Evolutionary conservation across 2,113 vertebrate species (phyloP).

Genomic region (Ciconia maguari): DNA sequence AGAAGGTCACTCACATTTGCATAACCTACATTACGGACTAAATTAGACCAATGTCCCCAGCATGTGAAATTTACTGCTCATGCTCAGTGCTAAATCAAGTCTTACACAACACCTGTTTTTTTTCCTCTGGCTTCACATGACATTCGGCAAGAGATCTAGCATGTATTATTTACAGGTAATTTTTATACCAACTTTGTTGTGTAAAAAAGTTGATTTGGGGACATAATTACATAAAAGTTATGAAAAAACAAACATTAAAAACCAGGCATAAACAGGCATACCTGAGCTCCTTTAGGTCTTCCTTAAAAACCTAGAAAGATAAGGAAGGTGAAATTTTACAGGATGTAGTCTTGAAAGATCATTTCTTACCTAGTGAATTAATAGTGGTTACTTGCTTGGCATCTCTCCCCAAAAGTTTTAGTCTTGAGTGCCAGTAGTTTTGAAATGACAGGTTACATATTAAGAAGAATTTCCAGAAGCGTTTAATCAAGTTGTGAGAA

Average conservation of each 20-base stretch:
- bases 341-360: neutral
- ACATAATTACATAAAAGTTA: neutral
- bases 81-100: neutral
- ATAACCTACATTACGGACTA: constrained; percentile 46
- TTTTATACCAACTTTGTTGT: neutral
- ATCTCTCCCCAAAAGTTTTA: neutral
- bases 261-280: constrained; percentile 4
- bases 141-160: neutral
- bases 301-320: constrained; percentile 80
- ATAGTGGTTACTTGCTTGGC: neutral
- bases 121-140: neutral
- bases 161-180: constrained; percentile 9
- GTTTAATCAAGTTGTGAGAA: neutral
- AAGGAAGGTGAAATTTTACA: neutral
- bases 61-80: neutral
- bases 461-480: neutral
- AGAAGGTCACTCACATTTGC: constrained; percentile 43
- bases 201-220: neutral
- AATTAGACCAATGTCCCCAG: neutral
- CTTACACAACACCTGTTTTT: constrained; percentile 36
- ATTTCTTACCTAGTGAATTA: neutral
- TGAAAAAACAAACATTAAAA: neutral
- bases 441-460: neutral
- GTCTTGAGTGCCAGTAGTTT: neutral
- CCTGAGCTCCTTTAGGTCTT: constrained; percentile 84